Evolutionary conservation across 2,113 vertebrate species (phyloP), one percentile per base, ranked within the genome.

Genomic region (Erpornis zantholeuca): DNA sequence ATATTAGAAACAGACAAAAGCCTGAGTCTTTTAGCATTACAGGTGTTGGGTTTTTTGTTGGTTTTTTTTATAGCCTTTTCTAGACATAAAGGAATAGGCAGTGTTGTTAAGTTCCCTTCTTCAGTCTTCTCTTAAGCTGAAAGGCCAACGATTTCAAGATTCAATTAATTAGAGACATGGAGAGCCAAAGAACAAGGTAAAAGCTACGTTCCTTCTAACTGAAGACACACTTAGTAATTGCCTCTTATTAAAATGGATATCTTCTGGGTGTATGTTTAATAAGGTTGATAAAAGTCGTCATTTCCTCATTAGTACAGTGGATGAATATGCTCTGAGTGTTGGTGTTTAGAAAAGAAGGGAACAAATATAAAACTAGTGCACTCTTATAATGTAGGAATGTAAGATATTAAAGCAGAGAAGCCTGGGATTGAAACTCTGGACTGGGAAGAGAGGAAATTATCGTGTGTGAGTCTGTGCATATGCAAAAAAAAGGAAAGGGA

Each of bases 1-100:
- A 99, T 99, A 99, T 99, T 99, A 99, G 98, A 99, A 99, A 99
- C 98, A 99, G 98, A 99, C 99, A 99, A 99, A 99, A 99, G 98
- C 98, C 98, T 97, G 98, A 98, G 98, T 98, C 99, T 98, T 99
- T 98, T 98, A 98, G 98, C 98, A 98, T 99, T 98, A 99, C 99
- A 99, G 99, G 99, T 99, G 98, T 97, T 97, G 94, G 59, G 68
- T 54, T 65, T 86, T 97, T 97, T 94, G 92, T 97, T 97, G 38
- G 7, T 95, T 97, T 92, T 94, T 94, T 92, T 57, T 94, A 80
- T 92, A 95, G 96, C 86, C 96, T 36, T 95, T 98, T 97, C 97
- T 97, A 98, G 97, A 98, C 97, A 98, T 98, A 98, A 98, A 98
- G 98, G 97, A 98, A 98, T 97, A 98, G 97, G 97, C 98, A 98